Evolutionary conservation across 1,140 invertebrate species (phyloP), one percentile per base, ranked within the genome.

Genomic region (Caenorhabditis latens): DNA sequence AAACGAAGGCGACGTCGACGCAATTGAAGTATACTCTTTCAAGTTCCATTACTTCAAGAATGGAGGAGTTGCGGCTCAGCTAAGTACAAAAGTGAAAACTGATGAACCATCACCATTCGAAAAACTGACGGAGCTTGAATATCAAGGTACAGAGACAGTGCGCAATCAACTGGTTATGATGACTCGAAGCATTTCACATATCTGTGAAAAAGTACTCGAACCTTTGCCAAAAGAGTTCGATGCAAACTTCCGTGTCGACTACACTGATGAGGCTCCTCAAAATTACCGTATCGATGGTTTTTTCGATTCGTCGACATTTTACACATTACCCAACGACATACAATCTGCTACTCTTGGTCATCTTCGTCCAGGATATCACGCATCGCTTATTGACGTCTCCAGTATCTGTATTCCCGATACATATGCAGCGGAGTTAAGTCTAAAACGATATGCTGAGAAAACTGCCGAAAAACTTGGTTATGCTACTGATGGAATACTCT

Each of bases 1-100:
- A 19, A n/a, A 50, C 16, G 71, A 79, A 50, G 46, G 40, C 6
- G 71, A 79, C n/a, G 46, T n/a, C 11, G 71, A 79, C 24, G 71
- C 71, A 13, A 79, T 79, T n/a, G 71, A 79, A 79, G 71, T 50
- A 11, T 79, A 50, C 14, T 79, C 71, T 9, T 21, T 79, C 46
- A 21, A 50, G 46, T 79, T 79, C n/a, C 21, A 21, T 43, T 79
- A 79, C 24, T 50, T 79, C 11, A 21, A 79, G 4, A 24, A 79
- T 53, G 67, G 67, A n/a, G 46, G 71, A 24, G 71, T 79, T 7
- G 46, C n/a, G 24, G 71, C 71, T 4, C 46, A 21, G 11, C 24
- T 79, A 9, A 50, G 13, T 14, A 79, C 71, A 13, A 50, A 7
- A 7, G 19, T 13, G 21, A n/a, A 50, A 9, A 13, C 14, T 24